Evolutionary conservation across 2,888 invertebrate genomes (phyloP).

Genomic region (Myopa tessellatipennis): DNA sequence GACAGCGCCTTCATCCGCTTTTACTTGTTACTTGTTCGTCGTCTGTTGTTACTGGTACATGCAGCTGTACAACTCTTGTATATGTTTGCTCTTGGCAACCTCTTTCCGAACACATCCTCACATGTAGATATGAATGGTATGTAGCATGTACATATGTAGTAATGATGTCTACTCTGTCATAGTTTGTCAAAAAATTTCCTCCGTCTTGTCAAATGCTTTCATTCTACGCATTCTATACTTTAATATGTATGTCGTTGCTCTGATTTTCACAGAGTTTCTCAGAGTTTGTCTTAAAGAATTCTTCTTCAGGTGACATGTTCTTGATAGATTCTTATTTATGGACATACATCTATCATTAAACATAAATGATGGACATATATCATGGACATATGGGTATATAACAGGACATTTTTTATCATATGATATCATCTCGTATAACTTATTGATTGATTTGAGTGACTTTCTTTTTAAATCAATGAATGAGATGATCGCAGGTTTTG

Average conservation of each 20-base stretch:
- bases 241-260: not conserved
- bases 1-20: not conserved
- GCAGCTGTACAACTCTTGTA: not conserved
- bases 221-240: not conserved
- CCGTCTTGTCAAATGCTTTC: not conserved
- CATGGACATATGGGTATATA: too few relatives aligned
- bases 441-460: not conserved
- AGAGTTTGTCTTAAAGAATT: not conserved
- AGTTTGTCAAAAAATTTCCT: conserved; percentile 14
- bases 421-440: too few relatives aligned
- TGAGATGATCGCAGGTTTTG: too few relatives aligned
- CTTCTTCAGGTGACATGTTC: not conserved
- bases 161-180: conserved; percentile 38
- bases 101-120: conserved; percentile 15
- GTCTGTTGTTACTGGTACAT: not conserved
- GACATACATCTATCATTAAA: too few relatives aligned
- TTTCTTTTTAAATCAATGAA: not conserved
- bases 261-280: not conserved
- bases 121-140: not conserved
- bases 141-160: conserved; percentile 30
- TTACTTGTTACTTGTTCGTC: not conserved
- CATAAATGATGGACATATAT: too few relatives aligned
- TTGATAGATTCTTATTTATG: not conserved
- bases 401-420: too few relatives aligned
- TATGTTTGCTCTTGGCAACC: not conserved